These are phyloP conservation scores for Frieseomelitta varia DNA, from an alignment of 1,140 invertebrate species.

Conservation along the genomic window DNA sequence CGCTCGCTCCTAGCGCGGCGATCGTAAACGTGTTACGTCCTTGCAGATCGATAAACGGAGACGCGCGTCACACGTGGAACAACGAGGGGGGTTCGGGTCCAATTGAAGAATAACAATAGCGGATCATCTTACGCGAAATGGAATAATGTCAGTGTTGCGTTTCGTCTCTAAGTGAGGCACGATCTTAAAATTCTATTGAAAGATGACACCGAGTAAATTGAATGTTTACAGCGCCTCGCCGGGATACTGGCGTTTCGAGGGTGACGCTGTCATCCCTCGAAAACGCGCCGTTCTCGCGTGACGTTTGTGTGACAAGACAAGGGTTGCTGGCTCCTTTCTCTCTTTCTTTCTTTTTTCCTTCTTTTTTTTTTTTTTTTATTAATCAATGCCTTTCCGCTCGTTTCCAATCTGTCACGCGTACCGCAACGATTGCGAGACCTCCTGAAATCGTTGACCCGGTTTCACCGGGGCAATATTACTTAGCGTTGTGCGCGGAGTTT, in stretches of 20 bases:
- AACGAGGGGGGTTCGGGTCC: not conserved
- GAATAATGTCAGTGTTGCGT: conserved; percentile 33
- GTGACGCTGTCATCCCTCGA: conserved; percentile 27
- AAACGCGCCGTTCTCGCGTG: conserved; percentile 35
- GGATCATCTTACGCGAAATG: conserved; percentile 51
- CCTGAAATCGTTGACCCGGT: conserved; percentile 31
- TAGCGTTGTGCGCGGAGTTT: conserved; percentile 27
- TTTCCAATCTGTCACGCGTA: conserved; percentile 39
- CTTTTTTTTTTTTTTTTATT: not conserved
- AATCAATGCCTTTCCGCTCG: conserved; percentile 2
- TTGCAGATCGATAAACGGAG: not conserved
- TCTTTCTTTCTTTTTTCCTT: not conserved
- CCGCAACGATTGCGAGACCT: conserved; percentile 25
- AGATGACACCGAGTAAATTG: conserved; percentile 77
- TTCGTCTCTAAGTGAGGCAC: conserved; percentile 54
- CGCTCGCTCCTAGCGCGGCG: not conserved
- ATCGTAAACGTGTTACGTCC: not conserved
- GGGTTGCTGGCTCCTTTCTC: not conserved
- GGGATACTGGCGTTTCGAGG: conserved; percentile 35
- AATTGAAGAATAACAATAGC: conserved; percentile 22
- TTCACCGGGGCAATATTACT: conserved; percentile 29
- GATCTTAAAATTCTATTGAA: conserved; percentile 76
- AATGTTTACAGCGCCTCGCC: conserved; percentile 71
- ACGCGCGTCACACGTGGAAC: not conserved
- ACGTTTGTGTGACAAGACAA: conserved; percentile 22